Percentiles rank a stretch among this genome's conserved stretches.
phyloP scores from a whole-genome alignment of 2,888 invertebrate species.

The Spicauda simplicius region DNA sequence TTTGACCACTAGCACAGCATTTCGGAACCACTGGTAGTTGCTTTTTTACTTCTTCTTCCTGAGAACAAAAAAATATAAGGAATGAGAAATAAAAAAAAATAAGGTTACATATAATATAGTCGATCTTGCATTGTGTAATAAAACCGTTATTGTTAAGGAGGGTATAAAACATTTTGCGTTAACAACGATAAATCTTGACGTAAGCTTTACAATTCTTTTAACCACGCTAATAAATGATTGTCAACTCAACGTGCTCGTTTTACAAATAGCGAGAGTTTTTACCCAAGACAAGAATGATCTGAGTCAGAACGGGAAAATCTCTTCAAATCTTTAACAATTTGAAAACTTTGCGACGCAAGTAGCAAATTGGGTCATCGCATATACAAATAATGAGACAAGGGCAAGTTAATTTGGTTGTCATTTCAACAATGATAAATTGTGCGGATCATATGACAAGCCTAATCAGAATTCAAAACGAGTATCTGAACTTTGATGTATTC shows the following conservation, averaged over 20 bases:
- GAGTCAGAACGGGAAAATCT: constrained; percentile 22
- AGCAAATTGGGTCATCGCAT: constrained; percentile 23
- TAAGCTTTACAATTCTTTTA: background rate
- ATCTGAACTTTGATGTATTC: constrained; percentile 72
- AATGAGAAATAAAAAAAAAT: too few species aligned
- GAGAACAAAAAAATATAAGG: constrained; percentile 37
- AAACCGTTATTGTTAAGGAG: background rate
- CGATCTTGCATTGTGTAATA: too few species aligned
- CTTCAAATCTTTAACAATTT: constrained; percentile 28
- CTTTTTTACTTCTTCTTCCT: constrained; percentile 69
- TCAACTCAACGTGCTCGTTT: constrained; percentile 20
- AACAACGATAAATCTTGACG: background rate
- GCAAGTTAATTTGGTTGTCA: constrained; percentile 71
- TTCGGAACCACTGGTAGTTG: constrained; percentile 78
- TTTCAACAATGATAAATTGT: constrained; percentile 72
- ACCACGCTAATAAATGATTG: constrained; percentile 2
- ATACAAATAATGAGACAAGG: constrained; percentile 56
- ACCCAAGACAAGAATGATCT: constrained; percentile 17
- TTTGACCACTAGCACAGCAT: constrained; percentile 81
- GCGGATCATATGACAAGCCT: constrained; percentile 57
- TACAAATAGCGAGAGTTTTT: constrained; percentile 23
- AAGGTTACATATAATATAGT: too few species aligned
- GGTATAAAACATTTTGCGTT: background rate
- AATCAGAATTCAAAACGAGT: constrained; percentile 74
- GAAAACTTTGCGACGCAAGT: constrained; percentile 27